Percentiles rank a stretch among this genome's conserved stretches.
Evolutionary conservation across 2,888 invertebrate species (phyloP).

Genomic region (Mycalesis mineus): DNA sequence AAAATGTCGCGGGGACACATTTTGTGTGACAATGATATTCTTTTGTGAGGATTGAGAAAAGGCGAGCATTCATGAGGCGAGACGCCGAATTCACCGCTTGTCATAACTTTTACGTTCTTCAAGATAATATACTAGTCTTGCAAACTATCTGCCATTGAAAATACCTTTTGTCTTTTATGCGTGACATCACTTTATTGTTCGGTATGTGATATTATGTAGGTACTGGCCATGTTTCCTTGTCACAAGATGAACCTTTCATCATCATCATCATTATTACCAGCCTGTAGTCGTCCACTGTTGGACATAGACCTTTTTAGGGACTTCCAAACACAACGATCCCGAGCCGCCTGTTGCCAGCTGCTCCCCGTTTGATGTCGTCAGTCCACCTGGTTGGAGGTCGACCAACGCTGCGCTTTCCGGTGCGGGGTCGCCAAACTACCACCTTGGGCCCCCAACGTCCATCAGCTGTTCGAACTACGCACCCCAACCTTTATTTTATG

Average conservation of each 20-base stretch:
- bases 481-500: no score
- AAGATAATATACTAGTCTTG: constrained; percentile 43
- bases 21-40: constrained; percentile 32
- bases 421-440: no score
- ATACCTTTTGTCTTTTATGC: constrained; percentile 21
- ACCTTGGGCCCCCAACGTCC: no score
- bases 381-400: no score
- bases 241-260: not conserved
- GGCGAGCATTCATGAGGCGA: constrained; percentile 34
- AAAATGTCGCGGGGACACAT: constrained; percentile 22
- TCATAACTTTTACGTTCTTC: constrained; percentile 37
- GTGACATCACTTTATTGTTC: not conserved
- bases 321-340: no score
- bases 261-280: not conserved
- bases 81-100: constrained; percentile 37
- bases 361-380: no score
- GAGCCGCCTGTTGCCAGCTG: no score
- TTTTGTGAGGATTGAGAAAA: constrained; percentile 30
- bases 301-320: no score
- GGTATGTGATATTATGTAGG: not conserved
- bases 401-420: no score
- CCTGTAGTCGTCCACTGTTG: not conserved
- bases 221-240: not conserved
- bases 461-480: no score
- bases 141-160: constrained; percentile 36